Base-by-base conservation (phyloP, 2,888 invertebrate genomes). In the Drosophila formosana region DNA sequence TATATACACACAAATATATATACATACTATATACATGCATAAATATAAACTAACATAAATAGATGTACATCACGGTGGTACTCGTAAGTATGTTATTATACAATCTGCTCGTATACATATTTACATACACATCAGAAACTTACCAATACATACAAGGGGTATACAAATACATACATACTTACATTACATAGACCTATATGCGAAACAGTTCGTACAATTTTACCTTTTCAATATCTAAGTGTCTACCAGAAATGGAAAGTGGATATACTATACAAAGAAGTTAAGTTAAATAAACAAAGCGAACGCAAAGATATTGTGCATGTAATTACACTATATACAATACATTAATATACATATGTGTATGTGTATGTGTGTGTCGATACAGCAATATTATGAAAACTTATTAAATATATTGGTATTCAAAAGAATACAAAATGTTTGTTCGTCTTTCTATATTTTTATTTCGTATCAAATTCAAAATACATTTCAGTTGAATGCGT, bases 161-260 rank as follows among this genome's bases (percentile, higher is more conserved):
- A 66, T 61, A 72, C 60, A 68, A 56, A 55, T 66, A 72, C 51
- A 75, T 50, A 63, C 18, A 53, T 62, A 66, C 28, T 64, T 60
- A 63, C 37, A 47, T 32, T 57, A 62, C 58, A 72, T 39, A 77
- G 63, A 70, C 52, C 56, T 64, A 60, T 57, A 77, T 49, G 72
- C 68, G 68, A 72, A 53, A 75, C 34, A 75, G 55, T 72, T 80
- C 84, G 80, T 83, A 83, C 88, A 82, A 88, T 88, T 89, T 88
- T 89, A 89, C 89, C 85, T 87, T 89, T 89, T 89, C 89, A 89
- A 78, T 72, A 78, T 89, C 89, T 89, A 89, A 88, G 79, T 89
- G 89, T 89, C 89, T 89, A 89, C 82, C 78, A 75, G 74, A 65
- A 81, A 80, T 70, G 72, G 75, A 80, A 77, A 81, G 63, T 61